A percentile compares a stretch with the other conserved stretches of the same genome.
These are phyloP conservation scores for Elephantulus edwardii DNA, from an alignment of 2,113 vertebrate species.

Conservation along the genomic window DNA sequence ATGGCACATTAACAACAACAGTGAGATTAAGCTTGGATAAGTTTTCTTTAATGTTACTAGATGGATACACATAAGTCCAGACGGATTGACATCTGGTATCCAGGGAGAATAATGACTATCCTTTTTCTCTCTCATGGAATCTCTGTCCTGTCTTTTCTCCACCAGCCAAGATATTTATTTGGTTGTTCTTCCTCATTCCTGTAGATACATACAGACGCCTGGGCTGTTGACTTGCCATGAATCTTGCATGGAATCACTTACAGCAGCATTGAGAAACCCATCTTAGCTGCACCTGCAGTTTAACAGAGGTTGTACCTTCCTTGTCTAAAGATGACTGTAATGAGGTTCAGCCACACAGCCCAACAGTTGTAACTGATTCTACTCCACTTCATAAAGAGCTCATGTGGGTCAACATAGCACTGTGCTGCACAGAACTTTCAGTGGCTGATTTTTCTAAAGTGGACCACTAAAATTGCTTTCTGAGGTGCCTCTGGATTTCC, in stretches of 20 bases:
- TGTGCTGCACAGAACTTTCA: not conserved
- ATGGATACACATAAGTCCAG: not conserved
- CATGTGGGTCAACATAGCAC: not conserved
- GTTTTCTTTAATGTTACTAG: too few species aligned
- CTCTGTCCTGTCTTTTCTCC: too few species aligned
- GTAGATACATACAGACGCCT: rapidly evolving
- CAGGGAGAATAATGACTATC: rapidly evolving
- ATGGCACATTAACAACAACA: too few species aligned
- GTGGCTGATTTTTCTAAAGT: not conserved
- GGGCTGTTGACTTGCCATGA: too few species aligned
- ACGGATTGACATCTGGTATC: rapidly evolving
- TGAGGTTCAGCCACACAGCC: not conserved
- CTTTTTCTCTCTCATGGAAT: not conserved
- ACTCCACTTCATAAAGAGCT: not conserved
- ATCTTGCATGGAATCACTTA: not conserved
- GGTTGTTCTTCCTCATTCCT: not conserved
- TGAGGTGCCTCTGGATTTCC: not conserved
- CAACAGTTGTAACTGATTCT: not conserved
- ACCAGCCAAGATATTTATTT: rapidly evolving
- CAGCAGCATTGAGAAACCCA: rapidly evolving
- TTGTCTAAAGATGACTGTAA: not conserved
- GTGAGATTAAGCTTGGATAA: too few species aligned
- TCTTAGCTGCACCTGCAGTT: not conserved
- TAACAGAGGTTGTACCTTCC: not conserved
- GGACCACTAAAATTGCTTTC: not conserved